Base-by-base conservation (phyloP, 2,113 vertebrate genomes). In the Mixornis gularis region DNA sequence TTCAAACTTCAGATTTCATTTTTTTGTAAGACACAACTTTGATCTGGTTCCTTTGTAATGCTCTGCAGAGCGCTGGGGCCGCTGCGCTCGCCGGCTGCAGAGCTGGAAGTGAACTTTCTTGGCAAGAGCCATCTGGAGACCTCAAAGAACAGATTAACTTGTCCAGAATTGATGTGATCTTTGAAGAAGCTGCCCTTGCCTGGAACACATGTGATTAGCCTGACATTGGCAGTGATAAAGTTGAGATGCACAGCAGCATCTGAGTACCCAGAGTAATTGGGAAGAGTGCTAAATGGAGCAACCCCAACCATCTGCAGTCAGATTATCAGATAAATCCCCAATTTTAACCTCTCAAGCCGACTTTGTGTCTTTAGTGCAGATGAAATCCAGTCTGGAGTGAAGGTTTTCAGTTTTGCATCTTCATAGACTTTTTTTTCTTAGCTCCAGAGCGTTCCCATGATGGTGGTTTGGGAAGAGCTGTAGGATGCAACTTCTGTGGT, bases 121-220 rank as follows among this genome's bases (percentile, higher is more conserved):
- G 94, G 95, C 88, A 78, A 95, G 87, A 96, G 85, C 92, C 95
- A 95, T 96, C 94, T 96, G 95, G 88, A 95, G 93, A 87, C 89
- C 91, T 92, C 91, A 96, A 95, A 96, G 92, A 93, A 87, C 94
- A 96, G 95, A 96, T 93, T 96, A 94, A 95, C 89, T 94, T 95
- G 95, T 95, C 91, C 94, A 93, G 89, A 87, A 95, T 93, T 95
- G 87, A 95, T 95, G 94, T 85, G 94, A 95, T 95, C 91, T 96
- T 96, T 94, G 94, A 94, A 96, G 92, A 91, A 89, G 66, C 78
- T 91, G 91, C 92, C 91, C 89, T 92, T 95, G 92, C 84, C 84
- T 94, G 88, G 81, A 95, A 93, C 91, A 73, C 74, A 51, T 94
- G 91, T 87, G 92, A 92, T 95, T 94, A 95, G 89, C 83, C 84